phyloP scores from a whole-genome alignment of 2,888 invertebrate genomes.

The Germaria angustata region DNA sequence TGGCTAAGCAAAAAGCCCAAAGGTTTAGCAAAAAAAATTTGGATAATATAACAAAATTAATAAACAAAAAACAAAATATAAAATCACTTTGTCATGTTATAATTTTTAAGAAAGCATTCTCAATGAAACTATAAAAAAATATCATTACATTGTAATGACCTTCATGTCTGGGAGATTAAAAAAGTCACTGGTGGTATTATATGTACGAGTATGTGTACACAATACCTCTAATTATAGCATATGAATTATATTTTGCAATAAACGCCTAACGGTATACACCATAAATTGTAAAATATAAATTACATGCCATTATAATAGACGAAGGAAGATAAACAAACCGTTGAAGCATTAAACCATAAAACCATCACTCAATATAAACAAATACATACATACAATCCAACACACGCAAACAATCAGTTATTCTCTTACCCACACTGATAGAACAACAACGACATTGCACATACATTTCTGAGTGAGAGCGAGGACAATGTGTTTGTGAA shows the following conservation, averaged over 20 bases:
- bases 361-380: constrained; percentile 43
- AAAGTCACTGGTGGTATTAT: neutral
- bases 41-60: no score
- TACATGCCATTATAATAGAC: constrained; percentile 39
- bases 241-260: neutral
- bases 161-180: neutral
- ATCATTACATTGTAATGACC: constrained; percentile 6
- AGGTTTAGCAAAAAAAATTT: no score
- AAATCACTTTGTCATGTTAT: no score
- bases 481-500: neutral
- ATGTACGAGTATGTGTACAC: neutral
- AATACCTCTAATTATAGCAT: neutral
- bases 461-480: neutral
- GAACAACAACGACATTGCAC: neutral
- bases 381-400: neutral
- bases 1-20: no score
- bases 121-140: neutral
- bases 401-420: neutral
- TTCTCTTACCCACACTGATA: neutral
- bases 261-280: constrained; percentile 29
- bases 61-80: no score
- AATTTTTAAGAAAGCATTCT: no score
- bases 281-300: constrained; percentile 41
- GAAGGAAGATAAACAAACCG: constrained; percentile 38
- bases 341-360: constrained; percentile 62